Evolutionary conservation across 2,888 invertebrate genomes (phyloP).

Genomic region (Sarcophaga subvicina): DNA sequence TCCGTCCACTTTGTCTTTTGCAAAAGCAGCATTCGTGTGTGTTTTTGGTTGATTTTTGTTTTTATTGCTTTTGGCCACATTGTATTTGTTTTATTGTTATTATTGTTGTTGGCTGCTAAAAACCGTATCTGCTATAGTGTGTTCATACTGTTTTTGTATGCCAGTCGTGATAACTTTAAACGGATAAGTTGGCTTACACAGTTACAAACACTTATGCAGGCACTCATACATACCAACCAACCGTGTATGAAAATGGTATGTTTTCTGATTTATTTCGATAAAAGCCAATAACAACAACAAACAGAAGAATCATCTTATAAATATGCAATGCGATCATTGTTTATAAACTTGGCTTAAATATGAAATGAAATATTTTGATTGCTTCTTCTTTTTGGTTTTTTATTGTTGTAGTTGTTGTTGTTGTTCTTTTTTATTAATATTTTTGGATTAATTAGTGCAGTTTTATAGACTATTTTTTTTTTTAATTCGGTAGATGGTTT

Average conservation of each 20-base stretch:
- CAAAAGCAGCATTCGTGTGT: slow-evolving; percentile 23
- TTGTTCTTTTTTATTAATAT: not conserved
- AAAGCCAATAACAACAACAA: not conserved
- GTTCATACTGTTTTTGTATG: slow-evolving; percentile 48
- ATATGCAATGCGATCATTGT: slow-evolving; percentile 17
- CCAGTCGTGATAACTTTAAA: slow-evolving; percentile 61
- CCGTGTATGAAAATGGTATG: not conserved
- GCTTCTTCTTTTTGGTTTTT: too few species aligned
- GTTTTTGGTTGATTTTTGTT: not conserved
- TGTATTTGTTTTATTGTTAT: slow-evolving; percentile 27
- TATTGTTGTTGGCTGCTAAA: slow-evolving; percentile 40
- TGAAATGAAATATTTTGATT: not conserved
- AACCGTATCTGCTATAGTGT: slow-evolving; percentile 27
- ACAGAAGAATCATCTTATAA: not conserved
- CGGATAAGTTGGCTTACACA: slow-evolving; percentile 58
- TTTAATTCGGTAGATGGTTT: slow-evolving; percentile 23
- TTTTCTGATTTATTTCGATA: slow-evolving; percentile 23
- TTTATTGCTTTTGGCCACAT: slow-evolving; percentile 12
- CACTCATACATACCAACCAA: not conserved
- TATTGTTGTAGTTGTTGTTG: not conserved
- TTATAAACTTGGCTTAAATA: slow-evolving; percentile 17
- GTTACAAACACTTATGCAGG: slow-evolving; percentile 9
- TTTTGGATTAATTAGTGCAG: slow-evolving; percentile 5
- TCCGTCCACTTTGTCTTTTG: slow-evolving; percentile 20
- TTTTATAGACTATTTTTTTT: not conserved